Percentiles rank a stretch among this genome's conserved stretches.
phyloP scores from a whole-genome alignment of 2,113 vertebrate species.

The Microcebus tavaratra region DNA sequence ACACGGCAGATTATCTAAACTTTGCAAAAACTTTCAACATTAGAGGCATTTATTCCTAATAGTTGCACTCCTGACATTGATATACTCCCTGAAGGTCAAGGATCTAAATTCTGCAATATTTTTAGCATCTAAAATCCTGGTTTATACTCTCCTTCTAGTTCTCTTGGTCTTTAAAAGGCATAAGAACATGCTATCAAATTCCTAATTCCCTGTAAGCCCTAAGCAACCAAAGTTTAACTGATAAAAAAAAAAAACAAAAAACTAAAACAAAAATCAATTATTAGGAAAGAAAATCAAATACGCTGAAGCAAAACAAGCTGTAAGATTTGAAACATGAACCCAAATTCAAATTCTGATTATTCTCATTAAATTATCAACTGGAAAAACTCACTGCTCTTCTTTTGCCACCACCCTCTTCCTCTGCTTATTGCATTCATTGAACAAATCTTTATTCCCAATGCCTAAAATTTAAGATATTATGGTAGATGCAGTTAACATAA shows the following conservation, averaged over 20 bases:
- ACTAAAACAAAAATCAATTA: constrained; percentile 46
- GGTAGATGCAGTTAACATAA: not conserved
- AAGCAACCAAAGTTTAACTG: not conserved
- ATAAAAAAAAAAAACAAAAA: not conserved
- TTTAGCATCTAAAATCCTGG: constrained; percentile 43
- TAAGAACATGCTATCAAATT: constrained; percentile 3
- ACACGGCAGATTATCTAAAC: not conserved
- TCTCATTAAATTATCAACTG: not conserved
- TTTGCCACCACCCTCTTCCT: not conserved
- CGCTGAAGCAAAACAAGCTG: not conserved
- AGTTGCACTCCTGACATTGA: not conserved
- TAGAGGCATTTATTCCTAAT: not conserved
- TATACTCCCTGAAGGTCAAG: not conserved
- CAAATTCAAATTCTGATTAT: constrained; percentile 5
- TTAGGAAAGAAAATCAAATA: not conserved
- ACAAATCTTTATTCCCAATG: not conserved
- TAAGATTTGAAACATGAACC: constrained; percentile 21
- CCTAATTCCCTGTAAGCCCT: not conserved
- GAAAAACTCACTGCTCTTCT: not conserved
- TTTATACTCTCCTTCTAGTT: constrained; percentile 37
- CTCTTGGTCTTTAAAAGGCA: constrained; percentile 42
- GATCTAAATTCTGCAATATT: constrained; percentile 40
- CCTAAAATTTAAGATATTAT: not conserved
- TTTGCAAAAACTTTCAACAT: not conserved
- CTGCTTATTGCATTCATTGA: not conserved